Conservation (phyloP, 2,888 invertebrate species). For the Mimachlamys varia region DNA sequence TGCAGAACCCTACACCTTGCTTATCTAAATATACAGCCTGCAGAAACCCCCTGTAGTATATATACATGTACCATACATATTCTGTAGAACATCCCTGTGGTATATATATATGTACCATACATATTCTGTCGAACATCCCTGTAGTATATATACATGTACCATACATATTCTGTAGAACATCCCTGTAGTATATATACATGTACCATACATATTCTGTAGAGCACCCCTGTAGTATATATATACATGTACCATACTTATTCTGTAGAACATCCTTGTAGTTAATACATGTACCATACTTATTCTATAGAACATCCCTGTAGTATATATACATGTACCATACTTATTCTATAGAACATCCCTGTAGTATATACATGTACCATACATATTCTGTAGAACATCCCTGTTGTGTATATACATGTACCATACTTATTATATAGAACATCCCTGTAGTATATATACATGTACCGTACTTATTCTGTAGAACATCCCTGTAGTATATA, state of each 20-base stretch:
- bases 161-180: not conserved
- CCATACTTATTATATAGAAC: not conserved
- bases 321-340: not conserved
- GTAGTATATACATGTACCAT: not conserved
- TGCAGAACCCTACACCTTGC: not conserved
- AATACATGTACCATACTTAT: not conserved
- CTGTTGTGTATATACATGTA: not conserved
- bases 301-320: not conserved
- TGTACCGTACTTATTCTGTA: not conserved
- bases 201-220: not conserved
- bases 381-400: not conserved
- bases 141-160: not conserved
- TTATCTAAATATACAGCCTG: conserved; percentile 14
- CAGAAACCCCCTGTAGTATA: conserved; percentile 23
- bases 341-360: not conserved
- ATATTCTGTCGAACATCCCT: not conserved
- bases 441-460: not conserved
- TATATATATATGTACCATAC: not conserved
- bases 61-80: not conserved
- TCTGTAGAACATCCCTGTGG: not conserved
- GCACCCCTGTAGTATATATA: not conserved
- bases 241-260: not conserved
- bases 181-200: not conserved
- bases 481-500: not conserved
- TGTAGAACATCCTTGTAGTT: not conserved